Conservation (phyloP, 2,888 invertebrate genomes). For the Dichetophora obliterata region DNA sequence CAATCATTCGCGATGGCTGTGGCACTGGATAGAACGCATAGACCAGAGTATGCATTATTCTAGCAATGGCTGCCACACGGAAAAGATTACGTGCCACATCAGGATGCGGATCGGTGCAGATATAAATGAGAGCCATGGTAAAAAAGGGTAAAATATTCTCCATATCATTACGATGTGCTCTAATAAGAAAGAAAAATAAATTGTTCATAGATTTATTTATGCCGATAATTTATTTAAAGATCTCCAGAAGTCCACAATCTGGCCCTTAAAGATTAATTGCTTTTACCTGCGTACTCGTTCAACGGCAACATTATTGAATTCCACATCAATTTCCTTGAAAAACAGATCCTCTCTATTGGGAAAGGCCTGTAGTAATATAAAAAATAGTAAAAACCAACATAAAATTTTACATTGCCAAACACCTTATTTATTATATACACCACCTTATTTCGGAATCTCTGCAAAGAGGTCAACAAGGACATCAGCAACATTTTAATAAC, state of each 20-base stretch:
- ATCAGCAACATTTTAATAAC: slow-evolving; percentile 70
- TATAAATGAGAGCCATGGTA: slow-evolving; percentile 72
- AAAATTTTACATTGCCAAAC: not conserved
- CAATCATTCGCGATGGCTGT: slow-evolving; percentile 72
- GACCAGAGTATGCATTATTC: slow-evolving; percentile 75
- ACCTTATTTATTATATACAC: slow-evolving; percentile 30
- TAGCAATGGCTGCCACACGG: slow-evolving; percentile 71
- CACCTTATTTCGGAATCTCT: slow-evolving; percentile 69
- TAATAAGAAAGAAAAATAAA: slow-evolving; percentile 59
- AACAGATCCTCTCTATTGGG: slow-evolving; percentile 72
- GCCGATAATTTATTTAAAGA: no score
- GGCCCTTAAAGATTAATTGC: not conserved
- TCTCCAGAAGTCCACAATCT: no score
- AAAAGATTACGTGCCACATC: slow-evolving; percentile 72
- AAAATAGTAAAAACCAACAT: not conserved
- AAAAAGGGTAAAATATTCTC: slow-evolving; percentile 78
- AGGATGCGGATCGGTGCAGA: slow-evolving; percentile 72
- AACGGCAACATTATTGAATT: slow-evolving; percentile 67
- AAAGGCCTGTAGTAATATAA: slow-evolving; percentile 70
- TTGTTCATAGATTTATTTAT: not conserved
- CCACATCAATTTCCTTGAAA: slow-evolving; percentile 64
- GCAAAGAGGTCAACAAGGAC: slow-evolving; percentile 67
- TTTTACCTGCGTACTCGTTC: slow-evolving; percentile 51
- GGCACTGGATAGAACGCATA: slow-evolving; percentile 75
- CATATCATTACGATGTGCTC: slow-evolving; percentile 79